phyloP scores from a whole-genome alignment of 1,140 invertebrate genomes.

The Calliphora vicina region DNA sequence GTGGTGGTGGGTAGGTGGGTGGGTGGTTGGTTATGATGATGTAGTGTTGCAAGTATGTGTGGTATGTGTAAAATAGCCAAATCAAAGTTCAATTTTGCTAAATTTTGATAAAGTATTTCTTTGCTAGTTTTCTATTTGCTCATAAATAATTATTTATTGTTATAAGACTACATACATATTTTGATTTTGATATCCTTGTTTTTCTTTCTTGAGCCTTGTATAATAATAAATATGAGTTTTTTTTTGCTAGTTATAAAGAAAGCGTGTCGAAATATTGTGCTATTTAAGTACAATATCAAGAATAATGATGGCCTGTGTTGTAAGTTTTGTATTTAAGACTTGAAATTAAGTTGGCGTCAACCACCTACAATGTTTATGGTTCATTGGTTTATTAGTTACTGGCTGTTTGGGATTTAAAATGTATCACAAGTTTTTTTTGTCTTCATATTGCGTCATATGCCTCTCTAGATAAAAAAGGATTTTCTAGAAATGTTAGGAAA shows the following conservation, averaged over 20 bases:
- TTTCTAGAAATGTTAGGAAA: not conserved
- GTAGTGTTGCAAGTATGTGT: not conserved
- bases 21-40: not conserved
- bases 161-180: not conserved
- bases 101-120: not conserved
- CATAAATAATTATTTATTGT: not conserved
- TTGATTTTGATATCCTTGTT: not conserved
- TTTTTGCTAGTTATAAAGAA: not conserved
- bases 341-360: not conserved
- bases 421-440: not conserved
- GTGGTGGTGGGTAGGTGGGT: not conserved
- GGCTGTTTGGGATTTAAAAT: not conserved
- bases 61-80: not conserved
- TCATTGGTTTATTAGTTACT: not conserved
- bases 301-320: not conserved
- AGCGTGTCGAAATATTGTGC: not conserved
- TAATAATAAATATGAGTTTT: not conserved
- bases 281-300: not conserved
- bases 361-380: constrained; percentile 9
- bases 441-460: not conserved
- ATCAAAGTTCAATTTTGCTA: not conserved
- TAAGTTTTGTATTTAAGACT: not conserved
- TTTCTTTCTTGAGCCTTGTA: not conserved
- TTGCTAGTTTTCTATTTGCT: not conserved
- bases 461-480: not conserved